Evolutionary conservation across 2,888 invertebrate species (phyloP).

Genomic region (Parnassius orleans): DNA sequence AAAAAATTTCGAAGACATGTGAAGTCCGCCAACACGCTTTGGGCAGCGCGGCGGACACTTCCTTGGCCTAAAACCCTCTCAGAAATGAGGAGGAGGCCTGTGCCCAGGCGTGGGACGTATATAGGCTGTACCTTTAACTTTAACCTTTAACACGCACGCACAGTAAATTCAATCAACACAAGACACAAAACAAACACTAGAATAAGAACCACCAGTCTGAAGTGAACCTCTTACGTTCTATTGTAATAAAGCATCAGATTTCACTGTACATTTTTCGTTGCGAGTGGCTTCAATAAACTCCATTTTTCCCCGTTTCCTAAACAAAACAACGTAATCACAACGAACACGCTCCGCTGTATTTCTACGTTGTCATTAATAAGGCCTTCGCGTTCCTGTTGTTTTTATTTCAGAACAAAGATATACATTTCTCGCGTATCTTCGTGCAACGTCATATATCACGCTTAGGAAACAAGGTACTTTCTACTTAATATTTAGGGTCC

Average conservation of each 20-base stretch:
- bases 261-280: neutral
- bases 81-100: too few species aligned
- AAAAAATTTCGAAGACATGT: too few species aligned
- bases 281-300: slow-evolving; percentile 8
- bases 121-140: too few species aligned
- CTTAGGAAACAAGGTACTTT: slow-evolving; percentile 2
- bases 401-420: slow-evolving; percentile 19
- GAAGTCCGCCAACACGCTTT: too few species aligned
- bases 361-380: slow-evolving; percentile 22
- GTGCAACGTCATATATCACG: slow-evolving; percentile 4
- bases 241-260: slow-evolving; percentile 4
- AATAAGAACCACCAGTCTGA: neutral
- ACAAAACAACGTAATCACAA: slow-evolving; percentile 16
- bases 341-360: slow-evolving; percentile 14
- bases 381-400: slow-evolving; percentile 14
- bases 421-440: slow-evolving; percentile 17
- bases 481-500: neutral
- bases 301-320: slow-evolving; percentile 10
- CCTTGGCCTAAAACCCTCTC: too few species aligned
- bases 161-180: neutral
- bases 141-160: too few species aligned
- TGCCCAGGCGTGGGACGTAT: too few species aligned
- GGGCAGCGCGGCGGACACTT: too few species aligned
- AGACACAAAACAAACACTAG: slow-evolving; percentile 6
- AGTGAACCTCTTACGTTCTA: slow-evolving; percentile 5